Base-by-base conservation (phyloP, 2,797 vertebrate genomes). In the Diceros bicornis region DNA sequence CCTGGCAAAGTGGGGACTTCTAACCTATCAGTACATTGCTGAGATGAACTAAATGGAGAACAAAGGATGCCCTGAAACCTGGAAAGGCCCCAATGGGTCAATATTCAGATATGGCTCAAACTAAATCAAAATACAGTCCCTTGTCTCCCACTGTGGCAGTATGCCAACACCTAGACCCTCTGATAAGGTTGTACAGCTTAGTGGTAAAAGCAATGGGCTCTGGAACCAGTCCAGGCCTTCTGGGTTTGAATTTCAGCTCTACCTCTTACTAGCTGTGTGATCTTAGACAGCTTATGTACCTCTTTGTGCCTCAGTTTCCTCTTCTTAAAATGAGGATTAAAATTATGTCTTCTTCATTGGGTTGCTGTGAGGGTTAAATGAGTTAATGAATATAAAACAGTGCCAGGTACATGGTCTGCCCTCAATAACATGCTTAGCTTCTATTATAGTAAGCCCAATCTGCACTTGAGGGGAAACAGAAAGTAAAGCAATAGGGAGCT, bases 81-180 rank as follows among this genome's bases (percentile, higher is more conserved):
- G 21, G n/a, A 34, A 72, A 71, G 37, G 71, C 32, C 47, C 44
- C 32, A 81, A 2, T 34, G 29, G 52, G 29, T 81, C 69, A 72
- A 83, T 89, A 93, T 69, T 84, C 64, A 89, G 88, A 84, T 5
- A 74, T 7, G 61, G 23, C 34, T 77, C 52, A 47, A 69, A 96
- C 44, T 13, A 75, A 77, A 94, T 78, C 61, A 37, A 93, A 87
- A 84, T 9, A 75, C 5, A 75, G 50, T 21, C 34, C 18, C 10
- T 64, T 27, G 10, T 92, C 41, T 59, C 41, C 71, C 52, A 13
- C 59, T 62, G 21, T 8, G 89, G 78, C 52, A 61, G 41, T 23
- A 16, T 20, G 27, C 27, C 41, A 29, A 75, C 41, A 85, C 69
- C 41, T 3, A 87, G 66, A 37, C 34, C 32, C 77, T 87, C 47